Evolutionary conservation across 2,113 vertebrate species (phyloP), one percentile per base, ranked within the genome.

Genomic region (Laterallus jamaicensis): DNA sequence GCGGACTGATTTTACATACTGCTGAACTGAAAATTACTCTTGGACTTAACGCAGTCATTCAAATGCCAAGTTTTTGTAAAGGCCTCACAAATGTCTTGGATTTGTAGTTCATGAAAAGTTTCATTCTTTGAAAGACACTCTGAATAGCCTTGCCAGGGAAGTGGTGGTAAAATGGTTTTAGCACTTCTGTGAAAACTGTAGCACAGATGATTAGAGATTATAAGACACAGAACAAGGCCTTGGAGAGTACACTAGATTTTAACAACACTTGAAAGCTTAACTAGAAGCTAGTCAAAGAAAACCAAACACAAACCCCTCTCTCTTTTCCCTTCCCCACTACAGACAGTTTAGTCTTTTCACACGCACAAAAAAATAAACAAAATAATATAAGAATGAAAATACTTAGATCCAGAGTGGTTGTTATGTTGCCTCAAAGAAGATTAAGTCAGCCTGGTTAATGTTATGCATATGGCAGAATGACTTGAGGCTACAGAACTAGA

Each of bases 51-150:
- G 74, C 37, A 55, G 80, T 75, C 54, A 91, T 73, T 90, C 92
- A 93, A 90, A 95, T 92, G 94, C 92, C 96, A 97, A 96, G 82
- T 83, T 92, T 94, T 95, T 94, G 71, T 84, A 80, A 95, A 95
- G 87, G 32, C 58, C 37, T 89, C 50, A 68, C 88, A 95, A 95
- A 85, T 92, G 92, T 71, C 94, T 95, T 92, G 47, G 74, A 94
- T 96, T 95, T 94, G 92, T 88, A 96, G 82, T 71, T 96, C 88
- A 87, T 95, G 83, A 94, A 94, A 95, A 82, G 75, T 67, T 95
- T 88, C 77, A 42, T 86, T 96, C 86, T 96, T 94, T 93, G 74
- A 96, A 95, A 79, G 68, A 59, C 83, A 71, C 18, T 73, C 78
- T 82, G 62, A 86, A 49, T 15, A 88, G 67, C 68, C 83, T 86